phyloP scores from a whole-genome alignment of 2,113 vertebrate species.

The Chauna torquata region DNA sequence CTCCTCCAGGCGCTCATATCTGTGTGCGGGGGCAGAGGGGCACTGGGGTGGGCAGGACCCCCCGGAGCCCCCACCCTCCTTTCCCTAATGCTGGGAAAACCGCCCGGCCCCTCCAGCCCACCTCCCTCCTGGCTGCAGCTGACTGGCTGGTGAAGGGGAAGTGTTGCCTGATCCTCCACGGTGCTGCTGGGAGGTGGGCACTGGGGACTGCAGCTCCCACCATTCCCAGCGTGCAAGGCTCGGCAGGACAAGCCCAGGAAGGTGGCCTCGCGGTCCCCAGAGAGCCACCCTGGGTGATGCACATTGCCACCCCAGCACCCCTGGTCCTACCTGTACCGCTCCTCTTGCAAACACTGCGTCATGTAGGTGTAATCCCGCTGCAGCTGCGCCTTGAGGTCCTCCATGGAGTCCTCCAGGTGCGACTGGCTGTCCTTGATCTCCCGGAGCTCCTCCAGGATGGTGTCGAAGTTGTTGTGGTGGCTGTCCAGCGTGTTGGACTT shows the following conservation, averaged over 20 bases:
- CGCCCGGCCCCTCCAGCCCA: fast-evolving
- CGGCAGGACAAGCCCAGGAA: not conserved
- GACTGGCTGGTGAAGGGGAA: not conserved
- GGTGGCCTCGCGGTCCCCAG: not conserved
- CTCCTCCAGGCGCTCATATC: slow-evolving; percentile 96
- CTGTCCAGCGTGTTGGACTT: slow-evolving; percentile 87
- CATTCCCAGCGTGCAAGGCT: not conserved
- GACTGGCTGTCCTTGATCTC: slow-evolving; percentile 94
- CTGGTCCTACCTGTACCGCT: slow-evolving; percentile 86
- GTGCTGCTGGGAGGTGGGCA: not conserved
- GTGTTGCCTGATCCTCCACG: fast-evolving
- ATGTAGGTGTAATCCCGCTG: slow-evolving; percentile 97
- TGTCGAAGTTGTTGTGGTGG: slow-evolving; percentile 88
- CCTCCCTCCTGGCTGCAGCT: not conserved
- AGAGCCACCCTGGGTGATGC: not conserved
- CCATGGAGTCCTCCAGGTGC: slow-evolving; percentile 94
- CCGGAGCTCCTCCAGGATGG: slow-evolving; percentile 91
- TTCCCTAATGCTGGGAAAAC: not conserved
- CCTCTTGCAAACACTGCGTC: slow-evolving; percentile 97
- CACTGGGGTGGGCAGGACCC: not conserved
- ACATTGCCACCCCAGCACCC: not conserved
- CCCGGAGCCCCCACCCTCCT: not conserved
- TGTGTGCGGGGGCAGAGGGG: slow-evolving; percentile 17
- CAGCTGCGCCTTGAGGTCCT: slow-evolving; percentile 94
- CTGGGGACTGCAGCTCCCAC: not conserved